These are phyloP conservation scores for Hirtodrosophila trivittata DNA, from an alignment of 2,888 invertebrate genomes.

Conservation along the genomic window DNA sequence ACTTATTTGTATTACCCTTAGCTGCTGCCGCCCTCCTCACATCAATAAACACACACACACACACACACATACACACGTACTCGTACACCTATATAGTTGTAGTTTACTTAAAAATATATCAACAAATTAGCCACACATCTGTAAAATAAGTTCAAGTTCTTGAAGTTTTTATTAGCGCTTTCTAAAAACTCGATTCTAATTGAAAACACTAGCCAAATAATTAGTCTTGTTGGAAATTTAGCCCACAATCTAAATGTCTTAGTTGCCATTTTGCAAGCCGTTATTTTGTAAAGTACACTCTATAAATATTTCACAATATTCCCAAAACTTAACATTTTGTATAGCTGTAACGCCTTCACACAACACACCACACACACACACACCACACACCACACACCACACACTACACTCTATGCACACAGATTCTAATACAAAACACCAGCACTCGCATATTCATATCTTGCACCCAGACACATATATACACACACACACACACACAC, in stretches of 20 bases:
- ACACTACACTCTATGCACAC: conserved; percentile 13
- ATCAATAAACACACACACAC: conserved; percentile 23
- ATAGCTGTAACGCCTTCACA: conserved; percentile 50
- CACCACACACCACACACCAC: conserved; percentile 15
- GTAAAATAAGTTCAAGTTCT: conserved; percentile 61
- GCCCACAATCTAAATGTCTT: conserved; percentile 65
- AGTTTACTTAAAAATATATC: no score
- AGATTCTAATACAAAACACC: conserved; percentile 33
- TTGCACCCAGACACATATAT: conserved; percentile 48
- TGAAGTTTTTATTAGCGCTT: conserved; percentile 72
- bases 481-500: conserved; percentile 15
- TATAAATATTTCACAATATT: conserved; percentile 28
- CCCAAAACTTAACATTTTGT: conserved; percentile 29
- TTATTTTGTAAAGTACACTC: conserved; percentile 46
- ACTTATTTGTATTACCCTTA: conserved; percentile 49
- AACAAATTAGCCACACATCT: conserved; percentile 44
- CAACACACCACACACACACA: conserved; percentile 24
- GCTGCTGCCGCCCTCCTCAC: conserved; percentile 63
- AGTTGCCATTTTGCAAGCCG: conserved; percentile 70
- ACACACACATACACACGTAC: conserved; percentile 25
- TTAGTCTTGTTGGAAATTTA: conserved; percentile 53
- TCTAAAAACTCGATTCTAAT: conserved; percentile 42
- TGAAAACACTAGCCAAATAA: conserved; percentile 39
- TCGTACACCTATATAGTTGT: conserved; percentile 50
- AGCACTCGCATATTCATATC: conserved; percentile 66